Conservation (phyloP, 2,113 vertebrate genomes). For the Noturus placidus region DNA sequence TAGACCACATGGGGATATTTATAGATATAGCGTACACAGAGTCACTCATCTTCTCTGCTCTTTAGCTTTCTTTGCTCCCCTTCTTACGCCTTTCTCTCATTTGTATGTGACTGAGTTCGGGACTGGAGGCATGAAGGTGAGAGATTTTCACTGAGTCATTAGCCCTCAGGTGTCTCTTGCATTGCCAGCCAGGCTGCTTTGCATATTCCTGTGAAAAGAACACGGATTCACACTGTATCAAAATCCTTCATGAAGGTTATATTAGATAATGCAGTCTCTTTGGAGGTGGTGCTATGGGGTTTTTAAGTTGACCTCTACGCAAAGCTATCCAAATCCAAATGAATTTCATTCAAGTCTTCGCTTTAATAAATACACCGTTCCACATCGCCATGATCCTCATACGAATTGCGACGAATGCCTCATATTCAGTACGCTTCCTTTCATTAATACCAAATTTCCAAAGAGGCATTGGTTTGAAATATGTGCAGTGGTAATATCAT, state of each 20-base stretch:
- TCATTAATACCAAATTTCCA: slow-evolving; percentile 33
- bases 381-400: not conserved
- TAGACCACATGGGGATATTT: slow-evolving; percentile 26
- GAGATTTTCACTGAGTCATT: slow-evolving; percentile 44
- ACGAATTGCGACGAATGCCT: not conserved
- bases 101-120: slow-evolving; percentile 34
- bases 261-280: slow-evolving; percentile 14
- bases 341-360: not conserved
- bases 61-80: slow-evolving; percentile 14
- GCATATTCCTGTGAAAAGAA: slow-evolving; percentile 35
- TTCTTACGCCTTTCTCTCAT: slow-evolving; percentile 11
- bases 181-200: slow-evolving; percentile 34
- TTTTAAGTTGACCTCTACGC: slow-evolving; percentile 11
- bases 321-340: slow-evolving; percentile 8
- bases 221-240: slow-evolving; percentile 33
- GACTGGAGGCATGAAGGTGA: slow-evolving; percentile 39
- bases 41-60: not conserved
- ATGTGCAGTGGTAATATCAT: slow-evolving; percentile 70
- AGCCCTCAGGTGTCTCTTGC: slow-evolving; percentile 32
- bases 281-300: not conserved
- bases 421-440: slow-evolving; percentile 1
- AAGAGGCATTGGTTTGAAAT: slow-evolving; percentile 56
- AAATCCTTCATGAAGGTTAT: slow-evolving; percentile 43
- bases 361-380: not conserved
- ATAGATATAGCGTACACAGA: slow-evolving; percentile 1